Evolutionary conservation across 2,888 invertebrate species (phyloP).

Genomic region (Drosophila infuscata): DNA sequence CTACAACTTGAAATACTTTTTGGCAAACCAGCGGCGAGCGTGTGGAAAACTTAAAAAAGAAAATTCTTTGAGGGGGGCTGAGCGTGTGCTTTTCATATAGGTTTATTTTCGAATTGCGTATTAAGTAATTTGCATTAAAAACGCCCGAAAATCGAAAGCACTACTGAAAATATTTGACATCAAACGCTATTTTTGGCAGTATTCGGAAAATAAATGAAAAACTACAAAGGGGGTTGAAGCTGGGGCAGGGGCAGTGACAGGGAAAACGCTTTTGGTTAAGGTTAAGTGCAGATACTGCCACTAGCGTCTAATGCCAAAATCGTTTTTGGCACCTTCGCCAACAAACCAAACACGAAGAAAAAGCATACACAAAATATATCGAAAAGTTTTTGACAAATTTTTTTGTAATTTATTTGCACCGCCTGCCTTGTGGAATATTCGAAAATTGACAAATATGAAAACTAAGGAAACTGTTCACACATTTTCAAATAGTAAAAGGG

Average conservation of each 20-base stretch:
- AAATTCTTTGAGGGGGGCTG: conserved; percentile 2
- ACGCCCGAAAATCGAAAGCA: conserved; percentile 7
- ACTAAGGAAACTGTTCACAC: conserved; percentile 40
- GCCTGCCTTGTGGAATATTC: conserved; percentile 16
- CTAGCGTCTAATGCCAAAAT: conserved; percentile 56
- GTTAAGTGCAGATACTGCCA: conserved; percentile 67
- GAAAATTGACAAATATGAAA: conserved; percentile 27
- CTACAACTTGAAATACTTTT: conserved; percentile 42
- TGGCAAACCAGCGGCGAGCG: conserved; percentile 39
- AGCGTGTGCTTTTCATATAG: conserved; percentile 15
- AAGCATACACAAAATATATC: conserved; percentile 11
- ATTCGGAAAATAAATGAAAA: conserved; percentile 11
- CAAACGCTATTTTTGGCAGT: conserved; percentile 56
- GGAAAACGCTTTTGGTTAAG: conserved; percentile 56
- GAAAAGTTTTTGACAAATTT: conserved; percentile 67
- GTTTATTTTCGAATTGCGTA: conserved; percentile 46
- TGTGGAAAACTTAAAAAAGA: conserved; percentile 47
- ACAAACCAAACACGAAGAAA: conserved; percentile 27
- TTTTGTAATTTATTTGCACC: conserved; percentile 57
- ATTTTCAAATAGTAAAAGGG: not conserved
- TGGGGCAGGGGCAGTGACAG: not conserved
- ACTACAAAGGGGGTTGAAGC: not conserved
- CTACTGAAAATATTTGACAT: conserved; percentile 46
- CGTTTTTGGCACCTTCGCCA: conserved; percentile 69
- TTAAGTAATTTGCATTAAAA: conserved; percentile 66